These are phyloP conservation scores for Melanophora roralis DNA, from an alignment of 2,888 invertebrate species.

Conservation along the genomic window DNA sequence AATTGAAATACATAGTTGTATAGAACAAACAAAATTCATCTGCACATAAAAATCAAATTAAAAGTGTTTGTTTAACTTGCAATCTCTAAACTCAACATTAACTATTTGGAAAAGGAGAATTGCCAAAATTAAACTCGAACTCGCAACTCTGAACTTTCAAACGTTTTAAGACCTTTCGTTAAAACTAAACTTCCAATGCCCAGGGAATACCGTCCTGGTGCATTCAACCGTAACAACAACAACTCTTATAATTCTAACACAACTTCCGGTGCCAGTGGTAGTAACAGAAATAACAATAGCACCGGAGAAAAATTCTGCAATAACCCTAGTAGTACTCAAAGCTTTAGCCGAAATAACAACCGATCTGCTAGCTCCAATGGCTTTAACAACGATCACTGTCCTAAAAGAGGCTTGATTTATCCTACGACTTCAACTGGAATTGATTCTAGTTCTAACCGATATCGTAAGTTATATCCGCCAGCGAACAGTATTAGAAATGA, in stretches of 20 bases:
- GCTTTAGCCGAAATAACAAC: not conserved
- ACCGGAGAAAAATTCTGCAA: not conserved
- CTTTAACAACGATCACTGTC: constrained; percentile 18
- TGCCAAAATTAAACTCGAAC: too few species aligned
- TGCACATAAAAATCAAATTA: not conserved
- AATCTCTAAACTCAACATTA: too few species aligned
- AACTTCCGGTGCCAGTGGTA: constrained; percentile 17
- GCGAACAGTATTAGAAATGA: constrained; percentile 25
- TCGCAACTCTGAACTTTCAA: too few species aligned
- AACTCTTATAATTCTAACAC: constrained; percentile 14
- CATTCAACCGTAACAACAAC: constrained; percentile 50
- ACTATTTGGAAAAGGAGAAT: too few species aligned
- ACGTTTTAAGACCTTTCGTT: too few species aligned
- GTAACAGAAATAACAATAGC: not conserved
- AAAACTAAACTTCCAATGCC: constrained; percentile 49
- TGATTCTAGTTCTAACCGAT: constrained; percentile 25
- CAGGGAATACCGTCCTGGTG: constrained; percentile 57
- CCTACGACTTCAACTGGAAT: constrained; percentile 14
- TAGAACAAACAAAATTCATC: too few species aligned
- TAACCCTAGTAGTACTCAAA: constrained; percentile 49
- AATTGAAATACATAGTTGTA: not conserved
- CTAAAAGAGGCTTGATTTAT: not conserved
- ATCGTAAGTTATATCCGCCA: constrained; percentile 58
- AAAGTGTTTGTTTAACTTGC: too few species aligned
- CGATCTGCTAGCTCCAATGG: not conserved